Conservation (phyloP, 1,140 invertebrate genomes). For the Diploscapter pachys region DNA sequence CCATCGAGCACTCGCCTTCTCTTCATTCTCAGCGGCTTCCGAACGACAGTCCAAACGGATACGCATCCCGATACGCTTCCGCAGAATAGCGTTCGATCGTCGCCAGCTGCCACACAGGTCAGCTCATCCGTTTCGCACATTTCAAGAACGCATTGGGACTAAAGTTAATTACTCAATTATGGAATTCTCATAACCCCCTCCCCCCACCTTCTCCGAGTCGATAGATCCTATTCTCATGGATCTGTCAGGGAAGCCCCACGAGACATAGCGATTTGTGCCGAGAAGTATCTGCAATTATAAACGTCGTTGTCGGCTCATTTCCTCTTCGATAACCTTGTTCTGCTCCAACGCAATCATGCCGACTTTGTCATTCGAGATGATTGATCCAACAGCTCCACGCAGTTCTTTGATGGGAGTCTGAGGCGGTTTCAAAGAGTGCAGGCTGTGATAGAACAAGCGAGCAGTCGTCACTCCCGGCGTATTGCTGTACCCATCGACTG, state of each 20-base stretch:
- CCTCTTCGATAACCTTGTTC: conserved; percentile 70
- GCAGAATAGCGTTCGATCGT: conserved; percentile 83
- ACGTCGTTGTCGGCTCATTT: too few relatives aligned
- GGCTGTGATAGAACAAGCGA: conserved; percentile 86
- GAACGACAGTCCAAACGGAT: conserved; percentile 23
- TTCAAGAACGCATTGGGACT: conserved; percentile 84
- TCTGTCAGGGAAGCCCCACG: conserved; percentile 97
- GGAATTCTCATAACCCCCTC: too few relatives aligned
- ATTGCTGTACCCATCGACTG: conserved; percentile 30
- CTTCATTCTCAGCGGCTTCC: conserved; percentile 34
- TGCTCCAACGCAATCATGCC: conserved; percentile 86
- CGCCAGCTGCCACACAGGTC: conserved; percentile 85
- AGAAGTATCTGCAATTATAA: conserved; percentile 65
- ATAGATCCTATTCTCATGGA: conserved; percentile 88
- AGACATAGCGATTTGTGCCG: conserved; percentile 84
- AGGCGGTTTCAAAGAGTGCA: conserved; percentile 88
- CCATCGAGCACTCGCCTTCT: conserved; percentile 42
- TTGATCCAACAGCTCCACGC: conserved; percentile 50
- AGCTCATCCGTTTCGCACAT: conserved; percentile 82
- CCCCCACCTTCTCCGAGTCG: conserved; percentile 79
- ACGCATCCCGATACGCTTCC: conserved; percentile 86
- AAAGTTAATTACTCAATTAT: conserved; percentile 32
- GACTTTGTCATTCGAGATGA: conserved; percentile 49
- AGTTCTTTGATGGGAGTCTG: conserved; percentile 78
- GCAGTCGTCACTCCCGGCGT: conserved; percentile 63